Base-by-base conservation (phyloP, 1,140 invertebrate genomes). In the Gonatopus flavifemur region DNA sequence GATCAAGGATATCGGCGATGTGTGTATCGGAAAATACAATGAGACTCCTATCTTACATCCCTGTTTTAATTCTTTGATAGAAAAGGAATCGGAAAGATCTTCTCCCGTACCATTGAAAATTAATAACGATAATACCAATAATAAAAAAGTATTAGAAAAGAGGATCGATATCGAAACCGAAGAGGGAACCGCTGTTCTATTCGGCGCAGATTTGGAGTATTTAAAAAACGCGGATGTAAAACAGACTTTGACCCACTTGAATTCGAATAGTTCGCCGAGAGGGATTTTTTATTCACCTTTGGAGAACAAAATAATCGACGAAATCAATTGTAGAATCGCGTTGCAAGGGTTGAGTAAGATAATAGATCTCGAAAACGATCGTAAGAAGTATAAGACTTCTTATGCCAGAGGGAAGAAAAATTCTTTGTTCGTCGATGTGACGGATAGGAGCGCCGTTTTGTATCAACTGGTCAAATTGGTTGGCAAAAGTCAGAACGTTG, bases 261-360 rank as follows among this genome's bases (percentile, higher is more conserved):
- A 72, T 25, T 57, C 62, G 16, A 72, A 69, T 45, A 53, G 44
- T 4, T 45, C 59, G 3, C 33, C 67, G 3, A 65, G 64, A 43
- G 63, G 64, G 45, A 49, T 74, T 12, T n/a, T n/a, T n/a, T 71
- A 72, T 33, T 61, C 67, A 21, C 49, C 77, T 2, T 36, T 81
- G 8, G 77, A 81, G 42, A 70, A 67, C 15, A 71, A 80, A 12
- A 74, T 80, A 18, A 53, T 69, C 0, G 69, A 77, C 19, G 78
- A 84, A 60, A 75, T 84, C 6, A 80, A 78, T 28, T 78, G 80
- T 10, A 58, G 58, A 12, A 73, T 83, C 21, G 79, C 82, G 3
- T 45, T 83, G 3, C 67, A 77, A 53, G 78, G 79, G 12, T 62
- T 85, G 2, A 75, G 71, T 15, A 77, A 78, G 52, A 74, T 84